Base-by-base conservation (phyloP, 37 sponge, comb jelly and placozoan species). In the Haliclona indistincta region DNA sequence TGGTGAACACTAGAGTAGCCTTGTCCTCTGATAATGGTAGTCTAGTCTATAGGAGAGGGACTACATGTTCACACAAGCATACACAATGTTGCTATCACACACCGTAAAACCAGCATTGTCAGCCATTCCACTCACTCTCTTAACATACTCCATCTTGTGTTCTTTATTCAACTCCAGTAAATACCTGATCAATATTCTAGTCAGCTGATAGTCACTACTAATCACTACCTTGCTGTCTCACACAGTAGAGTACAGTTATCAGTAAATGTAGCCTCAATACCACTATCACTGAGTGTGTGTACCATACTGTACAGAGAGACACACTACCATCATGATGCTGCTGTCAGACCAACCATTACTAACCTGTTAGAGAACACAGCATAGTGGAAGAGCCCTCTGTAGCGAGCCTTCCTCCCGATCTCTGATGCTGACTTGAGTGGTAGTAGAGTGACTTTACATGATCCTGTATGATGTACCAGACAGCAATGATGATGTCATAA, bases 331-430 rank as follows among this genome's bases (percentile, higher is more conserved):
- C 29, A 1, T 26, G n/a, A 2, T n/a, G n/a, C 20, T 60, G 28
- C 30, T 17, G 41, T 42, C 15, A 0, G 29, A 38, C 20, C 61
- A 17, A 11, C 15, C 22, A n/a, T 1, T 40, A 64, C 63, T n/a
- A 64, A 90, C 91, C 91, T 94, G 81, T 94, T 94, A 17, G 97
- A 97, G 43, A 97, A 84, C 67, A 93, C 93, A 7, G 74, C 82
- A 22, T 90, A 44, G 52, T 90, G 73, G 43, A 97, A 97, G 26
- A 73, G 38, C 25, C 84, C 63, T 13, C 64, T 54, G 54, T 56
- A 90, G 5, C 73, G 75, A 3, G 60, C 73, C 54, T 87, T 97
- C 63, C 75, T 78, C 0, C 70, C 77, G 42, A 97, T 11, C 15
- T 91, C 88, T 17, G 38, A 29, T 40, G 81, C 78, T 15, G 94